Conservation (phyloP, 2,888 invertebrate genomes). For the Adelphocoris suturalis region DNA sequence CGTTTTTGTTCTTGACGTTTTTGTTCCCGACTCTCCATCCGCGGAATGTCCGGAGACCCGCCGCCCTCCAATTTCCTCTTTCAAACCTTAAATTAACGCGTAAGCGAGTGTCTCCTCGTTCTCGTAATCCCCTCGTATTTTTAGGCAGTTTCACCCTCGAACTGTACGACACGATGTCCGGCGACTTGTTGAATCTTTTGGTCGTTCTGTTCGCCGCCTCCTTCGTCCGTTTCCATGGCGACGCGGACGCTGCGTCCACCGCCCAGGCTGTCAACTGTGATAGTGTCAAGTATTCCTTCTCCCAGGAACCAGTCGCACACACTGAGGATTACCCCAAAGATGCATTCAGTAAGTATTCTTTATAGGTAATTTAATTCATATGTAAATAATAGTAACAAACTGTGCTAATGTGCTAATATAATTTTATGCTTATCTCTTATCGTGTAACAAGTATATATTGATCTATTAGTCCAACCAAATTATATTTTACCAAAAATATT, state of each 20-base stretch:
- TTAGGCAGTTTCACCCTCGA: neutral
- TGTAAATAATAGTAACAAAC: neutral
- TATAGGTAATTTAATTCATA: neutral
- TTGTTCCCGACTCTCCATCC: neutral
- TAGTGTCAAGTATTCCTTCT: slow-evolving; percentile 71
- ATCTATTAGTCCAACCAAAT: too few species aligned
- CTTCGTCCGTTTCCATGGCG: slow-evolving; percentile 15
- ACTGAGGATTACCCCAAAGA: slow-evolving; percentile 64
- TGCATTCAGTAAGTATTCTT: slow-evolving; percentile 64
- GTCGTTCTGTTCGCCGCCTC: neutral
- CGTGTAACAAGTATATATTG: too few species aligned
- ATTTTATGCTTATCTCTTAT: too few species aligned
- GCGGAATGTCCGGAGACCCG: neutral
- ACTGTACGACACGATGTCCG: neutral
- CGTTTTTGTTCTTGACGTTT: slow-evolving; percentile 2
- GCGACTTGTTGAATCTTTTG: slow-evolving; percentile 11
- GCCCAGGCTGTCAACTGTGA: slow-evolving; percentile 72
- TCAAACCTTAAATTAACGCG: neutral
- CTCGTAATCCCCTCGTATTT: neutral
- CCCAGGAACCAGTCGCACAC: slow-evolving; percentile 65
- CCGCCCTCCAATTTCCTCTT: neutral
- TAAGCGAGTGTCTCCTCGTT: neutral
- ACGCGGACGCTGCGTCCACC: slow-evolving; percentile 33
- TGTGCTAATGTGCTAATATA: too few species aligned
- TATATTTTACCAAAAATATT: too few species aligned